Percentiles rank a stretch among this genome's conserved stretches.
These are phyloP conservation scores for Hippoglossus hippoglossus DNA, from an alignment of 2,797 vertebrate genomes.

Conservation along the genomic window DNA sequence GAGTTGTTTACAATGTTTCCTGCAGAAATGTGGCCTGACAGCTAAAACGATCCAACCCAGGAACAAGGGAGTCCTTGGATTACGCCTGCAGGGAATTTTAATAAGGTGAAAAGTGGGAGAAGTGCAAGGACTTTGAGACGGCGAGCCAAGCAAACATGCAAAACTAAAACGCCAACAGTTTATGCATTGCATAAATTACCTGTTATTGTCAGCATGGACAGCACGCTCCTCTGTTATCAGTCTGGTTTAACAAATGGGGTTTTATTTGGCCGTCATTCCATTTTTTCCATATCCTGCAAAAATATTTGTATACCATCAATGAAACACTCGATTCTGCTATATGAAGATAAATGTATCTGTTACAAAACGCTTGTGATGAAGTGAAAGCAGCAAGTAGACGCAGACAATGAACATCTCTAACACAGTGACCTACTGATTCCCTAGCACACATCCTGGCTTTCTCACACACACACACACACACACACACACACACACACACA, in stretches of 20 bases:
- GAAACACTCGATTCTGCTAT: neutral
- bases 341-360: neutral
- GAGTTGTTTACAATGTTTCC: constrained; percentile 49
- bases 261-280: neutral
- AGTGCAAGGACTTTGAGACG: constrained; percentile 47
- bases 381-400: constrained; percentile 19
- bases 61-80: constrained; percentile 57
- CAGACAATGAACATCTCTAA: constrained; percentile 42
- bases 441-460: constrained; percentile 39
- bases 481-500: constrained; percentile 14
- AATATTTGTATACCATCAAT: neutral
- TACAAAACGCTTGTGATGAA: constrained; percentile 2
- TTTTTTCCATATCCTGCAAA: neutral
- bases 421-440: constrained; percentile 65
- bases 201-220: neutral
- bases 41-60: constrained; percentile 58
- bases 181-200: constrained; percentile 38
- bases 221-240: constrained; percentile 2
- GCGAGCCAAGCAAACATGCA: constrained; percentile 20
- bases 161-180: constrained; percentile 23
- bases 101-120: constrained; percentile 59
- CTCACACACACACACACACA: constrained; percentile 34
- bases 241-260: too few species aligned
- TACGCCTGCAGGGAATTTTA: constrained; percentile 60
- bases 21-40: constrained; percentile 57